Evolutionary conservation across 2,113 vertebrate genomes (phyloP), one percentile per base, ranked within the genome.

Genomic region (Leucosticte australis): DNA sequence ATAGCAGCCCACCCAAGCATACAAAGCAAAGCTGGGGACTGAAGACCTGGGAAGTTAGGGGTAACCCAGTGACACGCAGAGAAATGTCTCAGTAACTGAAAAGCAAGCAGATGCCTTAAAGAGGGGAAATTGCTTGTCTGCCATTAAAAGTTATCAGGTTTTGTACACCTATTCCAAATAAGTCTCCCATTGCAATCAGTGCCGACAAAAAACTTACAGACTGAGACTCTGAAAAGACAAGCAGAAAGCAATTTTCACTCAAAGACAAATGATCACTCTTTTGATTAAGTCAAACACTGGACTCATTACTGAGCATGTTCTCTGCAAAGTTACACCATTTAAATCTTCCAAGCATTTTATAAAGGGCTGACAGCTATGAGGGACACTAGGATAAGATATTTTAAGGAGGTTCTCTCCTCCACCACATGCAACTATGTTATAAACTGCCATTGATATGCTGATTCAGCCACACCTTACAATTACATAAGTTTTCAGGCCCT

Each of bases 211-310:
- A 92, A 57, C 30, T 68, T 67, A 39, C 1, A 67, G 71, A 77
- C 60, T 28, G 60, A 70, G 80, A 55, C 30, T 89, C n/a, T 42
- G 33, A 90, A 78, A 92, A 92, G 89, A 89, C 4, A 4, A 31
- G 53, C 35, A 94, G 65, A 92, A 90, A 90, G 39, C 41, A 91
- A 82, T 92, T 82, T 94, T 91, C 41, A 52, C 62, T 82, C 87
- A 68, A 78, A 93, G 83, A 68, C 65, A 71, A 39, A 81, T 31
- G 73, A 81, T 30, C 20, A 46, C 31, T 68, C 80, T 87, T 90
- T 62, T 89, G 75, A 85, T 94, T 76, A 88, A 88, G 79, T 85
- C 95, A 69, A 91, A 84, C 26, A 59, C 42, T 63, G 68, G 79
- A 87, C 80, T 87, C 55, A 59, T 80, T 88, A 80, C 37, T 89